Evolutionary conservation across 2,797 vertebrate species (phyloP), one percentile per base, ranked within the genome.

Genomic region (Rachycentron canadum): DNA sequence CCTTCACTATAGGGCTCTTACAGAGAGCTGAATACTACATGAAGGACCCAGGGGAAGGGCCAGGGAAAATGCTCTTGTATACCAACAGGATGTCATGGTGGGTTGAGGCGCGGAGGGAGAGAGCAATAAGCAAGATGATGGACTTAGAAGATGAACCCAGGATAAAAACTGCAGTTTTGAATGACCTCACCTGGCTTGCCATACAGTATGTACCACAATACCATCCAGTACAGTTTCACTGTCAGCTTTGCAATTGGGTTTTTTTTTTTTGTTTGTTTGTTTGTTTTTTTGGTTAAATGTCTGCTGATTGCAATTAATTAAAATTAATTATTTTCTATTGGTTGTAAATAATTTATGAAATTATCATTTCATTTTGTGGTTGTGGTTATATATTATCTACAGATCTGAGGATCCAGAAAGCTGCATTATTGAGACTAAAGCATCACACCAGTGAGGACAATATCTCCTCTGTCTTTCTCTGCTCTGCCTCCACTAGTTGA

Each of bases 391-490:
- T 19, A n/a, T 58, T n/a, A 23, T 66, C n/a, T 56, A 76, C 60
- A 88, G 30, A 72, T 82, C 23, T 62, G 23, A n/a, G 50, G 52
- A 45, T 30, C 21, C 62, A 76, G 50, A 16, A 34, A 64, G 52
- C 25, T 62, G 70, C 58, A 38, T 47, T 68, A 41, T 21, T 77
- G 59, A 76, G 64, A 66, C 25, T 49, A 57, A 81, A 78, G 47
- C 58, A 79, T 38, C 74, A 72, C 62, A 17, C 49, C 67, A 62
- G 13, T 25, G 45, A 84, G 66, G 63, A 87, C 88, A 88, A 70
- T 83, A 77, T 89, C 75, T 83, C 61, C 11, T 90, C 82, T 88
- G 86, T 90, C 69, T 64, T 45, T 71, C 55, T 86, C 73, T 61
- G 73, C 61, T 56, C 66, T 69, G 38, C 53, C 66, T 45, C 53